Base-by-base conservation (phyloP, 1,140 invertebrate genomes). In the Lethrus apterus region DNA sequence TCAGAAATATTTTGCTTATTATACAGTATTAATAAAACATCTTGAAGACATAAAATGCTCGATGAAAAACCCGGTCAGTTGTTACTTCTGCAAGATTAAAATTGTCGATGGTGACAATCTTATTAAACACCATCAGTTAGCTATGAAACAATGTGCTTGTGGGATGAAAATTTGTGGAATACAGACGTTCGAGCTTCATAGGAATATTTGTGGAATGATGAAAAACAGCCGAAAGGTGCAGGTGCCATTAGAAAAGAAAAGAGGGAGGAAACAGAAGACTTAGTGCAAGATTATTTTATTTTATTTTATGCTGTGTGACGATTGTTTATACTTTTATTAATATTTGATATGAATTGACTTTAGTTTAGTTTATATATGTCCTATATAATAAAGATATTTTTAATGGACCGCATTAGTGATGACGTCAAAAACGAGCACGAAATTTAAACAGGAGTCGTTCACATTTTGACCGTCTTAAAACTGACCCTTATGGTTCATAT, bases 1-100 rank as follows among this genome's bases (percentile, higher is more conserved):
- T 44, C 20, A 44, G 14, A 35, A 34, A 34, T 19, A 26, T 30
- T 48, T 48, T 29, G 18, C 47, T 3, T 48, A 48, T 48, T 43
- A 34, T 15, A 48, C 47, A 19, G 20, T 33, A n/a, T 17, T 48
- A n/a, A 15, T 48, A 21, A 42, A 48, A 24, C 47, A 48, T 30
- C 21, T 48, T 1, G 18, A 43, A 19, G 34, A 36, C 18, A 40
- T 34, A 7, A 43, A 36, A 14, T 48, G 47, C 13, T 13, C 35
- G 7, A 32, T 10, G 4, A 20, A 47, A 17, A 21, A 32, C 9
- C 33, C 38, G 13, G 21, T 41, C 8, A 8, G 11, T 3, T 47
- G 46, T 19, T 30, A 20, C 24, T 41, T 29, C 24, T 47, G 46
- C 33, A 21, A 20, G 15, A 14, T 21, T 4, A 38, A 40, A 20